A percentile compares a stretch with the other conserved stretches of the same genome.
Conservation (phyloP, 2,888 invertebrate genomes). For the Rhopalosiphum nymphaeae region DNA sequence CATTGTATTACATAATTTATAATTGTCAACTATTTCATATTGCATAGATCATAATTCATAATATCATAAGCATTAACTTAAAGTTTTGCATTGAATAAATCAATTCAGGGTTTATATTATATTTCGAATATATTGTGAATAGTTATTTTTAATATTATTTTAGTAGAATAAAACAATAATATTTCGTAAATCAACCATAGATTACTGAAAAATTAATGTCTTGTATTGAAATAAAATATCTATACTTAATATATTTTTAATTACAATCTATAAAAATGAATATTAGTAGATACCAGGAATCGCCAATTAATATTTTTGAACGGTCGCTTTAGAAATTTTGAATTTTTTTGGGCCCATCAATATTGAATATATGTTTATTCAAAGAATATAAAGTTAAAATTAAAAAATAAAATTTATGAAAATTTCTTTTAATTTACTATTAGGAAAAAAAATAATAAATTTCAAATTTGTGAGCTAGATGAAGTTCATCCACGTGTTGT, state of each 20-base stretch:
- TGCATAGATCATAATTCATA: neutral
- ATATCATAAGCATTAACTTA: neutral
- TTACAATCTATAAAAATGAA: neutral
- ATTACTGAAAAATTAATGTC: neutral
- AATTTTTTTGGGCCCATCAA: neutral
- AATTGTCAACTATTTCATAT: neutral
- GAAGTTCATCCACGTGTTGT: neutral
- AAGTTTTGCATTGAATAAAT: conserved; percentile 1
- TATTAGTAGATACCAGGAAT: neutral
- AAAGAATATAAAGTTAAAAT: neutral
- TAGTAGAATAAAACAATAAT: neutral
- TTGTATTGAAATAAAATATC: neutral
- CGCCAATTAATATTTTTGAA: neutral
- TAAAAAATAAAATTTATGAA: neutral
- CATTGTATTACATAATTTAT: neutral
- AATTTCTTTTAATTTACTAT: neutral
- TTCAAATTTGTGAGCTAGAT: neutral
- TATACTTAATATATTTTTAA: neutral
- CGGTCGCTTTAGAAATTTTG: neutral
- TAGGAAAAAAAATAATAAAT: too few relatives aligned
- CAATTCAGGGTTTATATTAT: neutral
- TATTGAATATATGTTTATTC: neutral
- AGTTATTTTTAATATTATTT: neutral
- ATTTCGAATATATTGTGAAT: neutral
- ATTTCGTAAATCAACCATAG: neutral